Evolutionary conservation across 2,113 vertebrate genomes (phyloP), one percentile per base, ranked within the genome.

Genomic region (Nothocercus nigrocapillus): DNA sequence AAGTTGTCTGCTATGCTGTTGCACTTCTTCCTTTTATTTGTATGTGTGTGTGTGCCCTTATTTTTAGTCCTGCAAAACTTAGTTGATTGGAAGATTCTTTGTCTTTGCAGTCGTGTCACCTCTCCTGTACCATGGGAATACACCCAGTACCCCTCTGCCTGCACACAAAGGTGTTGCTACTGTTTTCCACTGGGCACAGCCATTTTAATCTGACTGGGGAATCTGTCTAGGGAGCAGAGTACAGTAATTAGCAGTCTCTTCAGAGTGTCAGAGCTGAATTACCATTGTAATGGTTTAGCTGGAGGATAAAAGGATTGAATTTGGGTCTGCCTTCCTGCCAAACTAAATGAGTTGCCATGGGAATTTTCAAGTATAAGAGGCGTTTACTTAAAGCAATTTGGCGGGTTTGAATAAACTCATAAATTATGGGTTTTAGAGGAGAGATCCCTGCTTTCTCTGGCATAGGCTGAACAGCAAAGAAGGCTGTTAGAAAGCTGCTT

Each of bases 321-420:
- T 97, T 95, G 97, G 96, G 94, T 95, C 96, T 97, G 96, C 97
- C 96, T 97, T 96, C 96, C 97, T 98, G 97, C 98, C 98, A 98
- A 96, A 97, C 96, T 96, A 97, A 98, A 97, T 97, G 97, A 98
- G 98, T 98, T 98, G 97, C 97, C 97, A 98, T 97, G 98, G 98
- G 98, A 98, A 98, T 98, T 98, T 98, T 98, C 94, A 95, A 98
- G 97, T 97, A 97, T 92, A 95, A 98, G 96, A 98, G 98, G 97
- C 97, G 88, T 97, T 98, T 96, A 97, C 97, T 96, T 98, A 97
- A 97, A 97, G 96, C 96, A 97, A 94, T 98, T 98, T 98, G 97
- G 97, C 63, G 62, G 96, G 96, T 98, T 98, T 98, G 97, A 98
- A 98, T 98, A 97, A 98, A 98, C 96, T 97, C 97, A 94, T 97